Base-by-base conservation (phyloP, 2,797 vertebrate species). In the Crocidura indochinensis region DNA sequence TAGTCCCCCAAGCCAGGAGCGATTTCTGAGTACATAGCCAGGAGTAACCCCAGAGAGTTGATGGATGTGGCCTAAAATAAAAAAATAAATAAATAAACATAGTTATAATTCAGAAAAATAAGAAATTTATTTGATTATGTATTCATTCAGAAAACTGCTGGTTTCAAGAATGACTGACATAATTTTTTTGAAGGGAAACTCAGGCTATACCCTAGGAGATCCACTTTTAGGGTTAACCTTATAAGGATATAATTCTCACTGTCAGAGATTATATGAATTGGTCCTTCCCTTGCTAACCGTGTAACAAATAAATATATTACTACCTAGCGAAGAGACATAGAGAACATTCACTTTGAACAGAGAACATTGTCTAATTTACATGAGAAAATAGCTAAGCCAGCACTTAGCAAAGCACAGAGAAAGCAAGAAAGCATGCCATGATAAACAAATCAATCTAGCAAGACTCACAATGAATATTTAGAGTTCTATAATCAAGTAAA, bases 191-290 rank as follows among this genome's bases (percentile, higher is more conserved):
- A 56, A 46, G 11, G 65, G 26, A 73, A 80, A 19, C 19, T 4
- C 10, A 20, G 8, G 8, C 24, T 68, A 26, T 3, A 27, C 53
- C 24, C 46, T 31, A 80, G 53, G 19, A 87, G 67, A 84, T 87
- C 27, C 8, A 10, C 79, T 92, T 94, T 92, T 47, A 94, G 65
- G 87, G 93, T 74, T 91, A 81, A 84, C 71, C 81, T 84, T 81
- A 65, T 82, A 93, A 84, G 22, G 4, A 90, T 84, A 62, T 64
- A 68, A 77, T 79, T 92, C 74, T 77, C 85, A 82, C 60, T 93
- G 69, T 88, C 62, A 88, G 47, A 95, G 68, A 93, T 92, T 93
- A 89, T 75, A 31, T 64, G 47, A 96, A 93, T 88, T 64, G 83
- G 74, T 72, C n/a, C 24, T 86, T 69, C 73, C 12, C 29, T 78